Conservation (phyloP, 2,888 invertebrate species). For the Cyclophora punctaria region DNA sequence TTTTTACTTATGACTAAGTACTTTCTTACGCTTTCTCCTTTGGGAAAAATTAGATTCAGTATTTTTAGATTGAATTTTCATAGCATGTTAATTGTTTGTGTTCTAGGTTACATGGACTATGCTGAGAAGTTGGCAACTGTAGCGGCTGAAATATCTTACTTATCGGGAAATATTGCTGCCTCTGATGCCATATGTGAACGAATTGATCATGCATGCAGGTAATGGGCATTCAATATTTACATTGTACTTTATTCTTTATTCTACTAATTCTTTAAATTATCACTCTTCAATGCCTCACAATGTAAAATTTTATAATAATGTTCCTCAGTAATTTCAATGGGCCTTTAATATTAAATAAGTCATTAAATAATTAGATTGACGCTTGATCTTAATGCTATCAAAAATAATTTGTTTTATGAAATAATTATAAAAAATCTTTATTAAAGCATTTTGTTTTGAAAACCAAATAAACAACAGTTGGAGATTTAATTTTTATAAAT, state of each 20-base stretch:
- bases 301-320: no score
- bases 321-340: no score
- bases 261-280: no score
- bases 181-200: constrained; percentile 73
- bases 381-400: no score
- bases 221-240: constrained; percentile 6
- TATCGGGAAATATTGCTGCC: constrained; percentile 68
- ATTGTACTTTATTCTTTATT: no score
- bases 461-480: constrained; percentile 20
- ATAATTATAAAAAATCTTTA: constrained; percentile 30
- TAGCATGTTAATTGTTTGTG: not conserved
- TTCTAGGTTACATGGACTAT: constrained; percentile 71
- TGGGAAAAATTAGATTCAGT: not conserved
- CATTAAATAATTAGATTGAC: no score
- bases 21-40: no score
- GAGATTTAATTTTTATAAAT: constrained; percentile 16
- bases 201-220: constrained; percentile 66
- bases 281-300: no score
- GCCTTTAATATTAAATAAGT: no score
- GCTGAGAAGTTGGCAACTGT: constrained; percentile 71
- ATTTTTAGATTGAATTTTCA: not conserved
- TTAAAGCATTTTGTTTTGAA: constrained; percentile 34
- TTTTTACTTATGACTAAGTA: no score
- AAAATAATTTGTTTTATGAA: constrained; percentile 1
- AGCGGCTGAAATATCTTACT: constrained; percentile 70